Conservation (phyloP, 2,113 vertebrate species). For the Heliornis fulica region DNA sequence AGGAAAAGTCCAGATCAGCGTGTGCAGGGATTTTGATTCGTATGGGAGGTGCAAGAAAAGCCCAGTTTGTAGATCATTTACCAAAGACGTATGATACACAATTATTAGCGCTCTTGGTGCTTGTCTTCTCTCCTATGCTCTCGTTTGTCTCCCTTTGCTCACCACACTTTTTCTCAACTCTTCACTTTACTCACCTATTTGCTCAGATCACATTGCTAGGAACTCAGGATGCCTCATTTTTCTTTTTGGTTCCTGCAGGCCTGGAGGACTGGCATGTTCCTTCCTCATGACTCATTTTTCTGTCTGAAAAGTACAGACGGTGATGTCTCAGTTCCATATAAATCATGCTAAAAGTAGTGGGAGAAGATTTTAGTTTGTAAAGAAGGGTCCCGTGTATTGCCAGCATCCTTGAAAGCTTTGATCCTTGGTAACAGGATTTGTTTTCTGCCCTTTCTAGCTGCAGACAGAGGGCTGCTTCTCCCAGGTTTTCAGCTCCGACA, state of each 20-base stretch:
- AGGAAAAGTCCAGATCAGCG: slow-evolving; percentile 18
- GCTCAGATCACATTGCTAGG: neutral
- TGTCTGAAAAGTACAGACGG: neutral
- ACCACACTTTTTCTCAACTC: neutral
- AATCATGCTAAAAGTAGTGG: neutral
- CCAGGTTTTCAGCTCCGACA: slow-evolving; percentile 14
- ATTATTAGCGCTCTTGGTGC: neutral
- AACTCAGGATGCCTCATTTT: neutral
- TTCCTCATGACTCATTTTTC: neutral
- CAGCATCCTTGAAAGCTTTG: neutral
- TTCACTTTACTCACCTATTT: neutral
- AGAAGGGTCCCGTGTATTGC: neutral
- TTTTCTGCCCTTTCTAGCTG: slow-evolving; percentile 40
- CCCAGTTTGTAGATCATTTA: slow-evolving; percentile 43
- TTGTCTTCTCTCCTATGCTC: neutral
- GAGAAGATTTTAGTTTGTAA: neutral
- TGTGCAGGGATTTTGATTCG: slow-evolving; percentile 43
- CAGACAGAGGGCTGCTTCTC: slow-evolving; percentile 43
- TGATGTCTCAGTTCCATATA: neutral
- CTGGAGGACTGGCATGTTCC: neutral
- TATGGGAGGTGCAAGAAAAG: slow-evolving; percentile 36
- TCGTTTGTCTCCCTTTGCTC: neutral
- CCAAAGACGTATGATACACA: slow-evolving; percentile 30
- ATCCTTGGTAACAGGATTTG: neutral
- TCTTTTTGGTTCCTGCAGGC: neutral